Evolutionary conservation across 2,888 invertebrate species (phyloP).

Genomic region (Charanyca ferruginea): DNA sequence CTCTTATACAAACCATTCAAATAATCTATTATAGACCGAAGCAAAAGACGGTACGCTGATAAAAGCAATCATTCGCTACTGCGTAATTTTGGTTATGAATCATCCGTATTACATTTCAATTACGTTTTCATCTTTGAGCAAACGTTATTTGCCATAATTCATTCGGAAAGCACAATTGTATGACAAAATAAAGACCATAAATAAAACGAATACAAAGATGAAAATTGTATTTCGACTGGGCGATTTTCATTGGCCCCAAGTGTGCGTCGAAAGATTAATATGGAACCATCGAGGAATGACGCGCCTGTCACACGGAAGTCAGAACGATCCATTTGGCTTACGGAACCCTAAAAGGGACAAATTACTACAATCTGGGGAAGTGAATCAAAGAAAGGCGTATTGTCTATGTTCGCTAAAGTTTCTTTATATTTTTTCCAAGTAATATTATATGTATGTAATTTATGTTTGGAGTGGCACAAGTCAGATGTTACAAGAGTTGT

Average conservation of each 20-base stretch:
- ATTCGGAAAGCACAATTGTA: conserved; percentile 44
- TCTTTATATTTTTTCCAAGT: conserved; percentile 35
- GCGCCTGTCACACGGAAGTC: conserved; percentile 50
- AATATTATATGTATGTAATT: conserved; percentile 33
- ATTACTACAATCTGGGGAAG: conserved; percentile 55
- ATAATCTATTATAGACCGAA: conserved; percentile 30
- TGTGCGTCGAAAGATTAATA: conserved; percentile 58
- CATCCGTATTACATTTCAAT: conserved; percentile 52
- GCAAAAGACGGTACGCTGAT: conserved; percentile 26
- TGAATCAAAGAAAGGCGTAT: conserved; percentile 45
- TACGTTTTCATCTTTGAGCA: conserved; percentile 50
- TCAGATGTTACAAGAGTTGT: conserved; percentile 23
- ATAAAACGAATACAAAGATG: conserved; percentile 51
- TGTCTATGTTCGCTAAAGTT: conserved; percentile 35
- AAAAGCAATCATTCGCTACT: conserved; percentile 51
- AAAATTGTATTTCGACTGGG: conserved; percentile 41
- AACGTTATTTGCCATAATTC: conserved; percentile 44
- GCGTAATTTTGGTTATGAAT: conserved; percentile 53
- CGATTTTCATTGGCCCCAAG: conserved; percentile 41
- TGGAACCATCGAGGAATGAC: conserved; percentile 52
- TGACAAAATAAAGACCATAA: conserved; percentile 57
- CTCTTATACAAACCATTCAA: conserved; percentile 33
- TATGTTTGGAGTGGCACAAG: conserved; percentile 24
- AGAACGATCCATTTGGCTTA: conserved; percentile 49
- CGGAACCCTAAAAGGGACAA: conserved; percentile 56